phyloP scores from a whole-genome alignment of 2,888 invertebrate genomes.

The Hedya salicella region DNA sequence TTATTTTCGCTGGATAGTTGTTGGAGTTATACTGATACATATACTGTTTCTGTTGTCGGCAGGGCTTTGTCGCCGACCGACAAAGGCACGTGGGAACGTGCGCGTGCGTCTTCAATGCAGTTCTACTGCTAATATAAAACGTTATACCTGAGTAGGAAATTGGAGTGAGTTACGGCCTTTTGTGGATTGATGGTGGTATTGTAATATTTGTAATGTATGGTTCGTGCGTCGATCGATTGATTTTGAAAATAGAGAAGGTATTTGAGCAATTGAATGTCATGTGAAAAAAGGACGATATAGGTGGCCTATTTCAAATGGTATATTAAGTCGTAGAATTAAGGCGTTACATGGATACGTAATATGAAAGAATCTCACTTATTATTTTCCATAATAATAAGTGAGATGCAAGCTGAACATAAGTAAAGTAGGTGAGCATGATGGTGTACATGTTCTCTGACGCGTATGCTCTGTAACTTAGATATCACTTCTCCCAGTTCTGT shows the following conservation, averaged over 20 bases:
- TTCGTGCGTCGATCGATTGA: slow-evolving; percentile 65
- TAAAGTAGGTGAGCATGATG: too few species aligned
- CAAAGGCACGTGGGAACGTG: slow-evolving; percentile 84
- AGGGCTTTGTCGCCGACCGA: slow-evolving; percentile 80
- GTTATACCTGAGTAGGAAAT: slow-evolving; percentile 1
- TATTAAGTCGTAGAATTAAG: background rate
- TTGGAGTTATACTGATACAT: slow-evolving; percentile 1
- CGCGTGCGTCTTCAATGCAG: slow-evolving; percentile 69
- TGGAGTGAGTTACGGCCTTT: background rate
- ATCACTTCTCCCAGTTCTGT: too few species aligned
- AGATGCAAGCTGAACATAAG: too few species aligned
- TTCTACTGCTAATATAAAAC: slow-evolving; percentile 50
- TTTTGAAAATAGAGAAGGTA: slow-evolving; percentile 41
- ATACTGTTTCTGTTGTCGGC: slow-evolving; percentile 72
- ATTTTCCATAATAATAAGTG: too few species aligned
- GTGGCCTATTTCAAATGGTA: slow-evolving; percentile 7
- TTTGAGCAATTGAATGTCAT: slow-evolving; percentile 31
- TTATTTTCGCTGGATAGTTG: slow-evolving; percentile 5
- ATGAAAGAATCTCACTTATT: too few species aligned
- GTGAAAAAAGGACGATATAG: slow-evolving; percentile 15
- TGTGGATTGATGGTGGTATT: slow-evolving; percentile 44
- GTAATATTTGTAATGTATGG: slow-evolving; percentile 65
- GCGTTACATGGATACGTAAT: too few species aligned
- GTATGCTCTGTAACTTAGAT: too few species aligned
- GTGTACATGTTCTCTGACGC: too few species aligned